Evolutionary conservation across 2,888 invertebrate species (phyloP).

Genomic region (Glaucopsyche alexis): DNA sequence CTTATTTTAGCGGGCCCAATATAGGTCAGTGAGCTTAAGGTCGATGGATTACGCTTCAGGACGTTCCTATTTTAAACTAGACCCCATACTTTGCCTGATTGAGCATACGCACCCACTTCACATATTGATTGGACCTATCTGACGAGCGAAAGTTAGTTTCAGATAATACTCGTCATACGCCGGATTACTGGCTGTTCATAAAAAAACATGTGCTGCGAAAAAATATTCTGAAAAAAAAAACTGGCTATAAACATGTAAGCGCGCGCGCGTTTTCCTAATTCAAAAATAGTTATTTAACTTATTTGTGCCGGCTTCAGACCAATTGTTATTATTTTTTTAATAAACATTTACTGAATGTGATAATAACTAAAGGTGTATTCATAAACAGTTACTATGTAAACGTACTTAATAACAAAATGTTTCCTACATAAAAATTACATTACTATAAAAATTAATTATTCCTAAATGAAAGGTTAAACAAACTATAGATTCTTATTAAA

Average conservation of each 20-base stretch:
- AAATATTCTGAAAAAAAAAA: conserved; percentile 28
- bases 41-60: conserved; percentile 39
- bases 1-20: conserved; percentile 32
- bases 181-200: conserved; percentile 48
- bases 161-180: conserved; percentile 67
- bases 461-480: conserved; percentile 11
- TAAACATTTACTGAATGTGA: not conserved
- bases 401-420: not conserved
- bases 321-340: not conserved
- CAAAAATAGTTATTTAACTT: not conserved
- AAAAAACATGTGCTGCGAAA: conserved; percentile 37
- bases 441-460: conserved; percentile 1
- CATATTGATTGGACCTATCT: conserved; percentile 71
- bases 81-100: conserved; percentile 55
- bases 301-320: not conserved
- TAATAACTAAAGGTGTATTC: not conserved
- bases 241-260: conserved; percentile 5
- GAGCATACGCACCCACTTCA: conserved; percentile 54
- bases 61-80: conserved; percentile 42
- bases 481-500: not conserved
- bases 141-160: conserved; percentile 59
- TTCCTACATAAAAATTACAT: not conserved
- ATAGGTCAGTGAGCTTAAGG: conserved; percentile 41
- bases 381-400: not conserved
- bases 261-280: conserved; percentile 28